Evolutionary conservation across 2,888 invertebrate species (phyloP).

Genomic region (Drosophila neutralis): DNA sequence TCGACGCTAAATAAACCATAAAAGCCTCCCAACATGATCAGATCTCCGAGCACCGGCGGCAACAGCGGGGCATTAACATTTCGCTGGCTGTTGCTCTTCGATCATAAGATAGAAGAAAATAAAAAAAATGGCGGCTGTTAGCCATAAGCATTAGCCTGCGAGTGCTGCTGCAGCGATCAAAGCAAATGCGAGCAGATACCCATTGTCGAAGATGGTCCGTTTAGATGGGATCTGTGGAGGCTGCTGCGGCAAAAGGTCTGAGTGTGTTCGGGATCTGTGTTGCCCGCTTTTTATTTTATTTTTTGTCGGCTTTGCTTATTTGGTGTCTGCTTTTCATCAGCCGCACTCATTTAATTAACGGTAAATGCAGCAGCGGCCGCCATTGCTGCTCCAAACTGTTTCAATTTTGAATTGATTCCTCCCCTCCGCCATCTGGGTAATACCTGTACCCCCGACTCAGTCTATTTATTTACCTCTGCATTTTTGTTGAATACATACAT

Average conservation of each 20-base stretch:
- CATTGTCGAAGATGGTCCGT: conserved; percentile 4
- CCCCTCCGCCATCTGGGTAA: conserved; percentile 25
- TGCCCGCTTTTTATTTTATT: conserved; percentile 1
- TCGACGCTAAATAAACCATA: conserved; percentile 73
- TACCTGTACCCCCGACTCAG: conserved; percentile 20
- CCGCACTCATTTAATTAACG: conserved; percentile 70
- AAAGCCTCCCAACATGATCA: conserved; percentile 43
- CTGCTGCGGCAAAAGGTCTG: conserved; percentile 47
- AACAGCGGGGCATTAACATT: conserved; percentile 40
- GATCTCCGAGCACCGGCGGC: conserved; percentile 11
- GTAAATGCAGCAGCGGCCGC: conserved; percentile 58
- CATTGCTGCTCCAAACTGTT: conserved; percentile 41
- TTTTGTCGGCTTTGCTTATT: conserved; percentile 26
- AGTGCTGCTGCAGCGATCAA: conserved; percentile 40
- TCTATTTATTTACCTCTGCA: conserved; percentile 58
- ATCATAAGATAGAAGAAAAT: background rate
- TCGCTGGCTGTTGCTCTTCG: conserved; percentile 6
- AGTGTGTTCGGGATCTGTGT: conserved; percentile 20
- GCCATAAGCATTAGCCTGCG: conserved; percentile 34
- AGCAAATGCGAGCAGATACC: conserved; percentile 23
- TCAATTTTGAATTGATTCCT: conserved; percentile 15
- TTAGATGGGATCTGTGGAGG: conserved; percentile 14
- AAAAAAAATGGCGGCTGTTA: conserved; percentile 67
- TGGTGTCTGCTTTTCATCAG: conserved; percentile 73
- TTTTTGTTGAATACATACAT: conserved; percentile 27